Conservation (phyloP, 2,888 invertebrate genomes). For the Meloe dianella region DNA sequence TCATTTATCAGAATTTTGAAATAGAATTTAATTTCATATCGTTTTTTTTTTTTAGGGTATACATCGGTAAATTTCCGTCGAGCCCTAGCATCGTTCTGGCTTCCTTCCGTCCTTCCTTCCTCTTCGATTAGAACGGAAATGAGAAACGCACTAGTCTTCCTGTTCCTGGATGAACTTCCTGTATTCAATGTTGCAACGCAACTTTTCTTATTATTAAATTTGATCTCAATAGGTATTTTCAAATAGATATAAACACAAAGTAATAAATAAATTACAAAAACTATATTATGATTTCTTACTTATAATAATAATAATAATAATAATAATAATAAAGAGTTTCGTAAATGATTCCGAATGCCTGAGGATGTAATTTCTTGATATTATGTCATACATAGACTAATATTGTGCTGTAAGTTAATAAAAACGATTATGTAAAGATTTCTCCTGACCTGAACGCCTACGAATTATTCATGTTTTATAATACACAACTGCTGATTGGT, state of each 20-base stretch:
- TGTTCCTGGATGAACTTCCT: constrained; percentile 4
- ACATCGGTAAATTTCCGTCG: background rate
- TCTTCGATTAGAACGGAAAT: constrained; percentile 1
- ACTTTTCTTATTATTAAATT: background rate
- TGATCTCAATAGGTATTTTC: background rate
- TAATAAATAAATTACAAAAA: background rate
- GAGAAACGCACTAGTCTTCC: background rate
- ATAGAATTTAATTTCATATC: background rate
- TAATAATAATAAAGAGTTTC: background rate
- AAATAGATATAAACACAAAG: background rate
- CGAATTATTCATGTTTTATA: constrained; percentile 13
- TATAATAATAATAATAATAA: too few relatives aligned
- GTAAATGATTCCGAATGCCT: constrained; percentile 5
- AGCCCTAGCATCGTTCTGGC: background rate
- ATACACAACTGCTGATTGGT: constrained; percentile 1
- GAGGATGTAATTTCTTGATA: constrained; percentile 26
- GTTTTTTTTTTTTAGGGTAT: too few relatives aligned
- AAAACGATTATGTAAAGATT: constrained; percentile 27
- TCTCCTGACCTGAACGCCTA: constrained; percentile 30
- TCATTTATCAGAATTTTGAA: background rate
- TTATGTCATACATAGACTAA: constrained; percentile 25
- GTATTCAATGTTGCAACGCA: background rate
- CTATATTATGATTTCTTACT: background rate
- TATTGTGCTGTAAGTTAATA: constrained; percentile 17
- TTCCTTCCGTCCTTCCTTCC: background rate